A percentile compares a stretch with the other conserved stretches of the same genome.
phyloP scores from a whole-genome alignment of 2,797 vertebrate species.

The Ibycter americanus region DNA sequence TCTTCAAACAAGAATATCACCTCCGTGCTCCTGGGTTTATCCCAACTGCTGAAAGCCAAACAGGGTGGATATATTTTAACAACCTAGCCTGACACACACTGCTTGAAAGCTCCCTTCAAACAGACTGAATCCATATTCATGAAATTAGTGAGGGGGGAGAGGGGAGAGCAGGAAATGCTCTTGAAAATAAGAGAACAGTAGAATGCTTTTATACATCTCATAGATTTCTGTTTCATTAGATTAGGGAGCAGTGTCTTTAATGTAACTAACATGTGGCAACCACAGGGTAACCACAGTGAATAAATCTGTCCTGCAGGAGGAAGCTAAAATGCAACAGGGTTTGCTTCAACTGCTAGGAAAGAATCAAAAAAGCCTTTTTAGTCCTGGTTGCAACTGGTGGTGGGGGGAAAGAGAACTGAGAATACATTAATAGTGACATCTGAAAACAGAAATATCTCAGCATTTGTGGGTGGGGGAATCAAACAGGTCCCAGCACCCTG shows the following conservation, averaged over 20 bases:
- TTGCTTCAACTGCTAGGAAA: constrained; percentile 26
- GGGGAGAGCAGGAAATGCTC: neutral
- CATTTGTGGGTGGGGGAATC: neutral
- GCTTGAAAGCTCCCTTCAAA: neutral
- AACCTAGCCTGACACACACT: neutral
- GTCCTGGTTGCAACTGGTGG: neutral
- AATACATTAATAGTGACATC: constrained; percentile 30
- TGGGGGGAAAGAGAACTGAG: constrained; percentile 22
- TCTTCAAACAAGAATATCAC: neutral
- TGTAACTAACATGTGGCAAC: constrained; percentile 47
- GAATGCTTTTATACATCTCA: neutral
- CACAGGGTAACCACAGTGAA: constrained; percentile 52
- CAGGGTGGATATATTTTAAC: neutral
- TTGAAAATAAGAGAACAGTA: neutral
- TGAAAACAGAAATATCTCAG: constrained; percentile 41
- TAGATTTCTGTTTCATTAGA: constrained; percentile 46
- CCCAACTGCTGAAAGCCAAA: neutral
- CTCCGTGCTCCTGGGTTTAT: neutral
- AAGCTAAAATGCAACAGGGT: constrained; percentile 15
- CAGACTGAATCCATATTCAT: neutral
- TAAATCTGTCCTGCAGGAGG: constrained; percentile 56
- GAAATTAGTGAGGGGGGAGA: neutral
- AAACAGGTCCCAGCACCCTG: constrained; percentile 3
- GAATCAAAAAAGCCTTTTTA: neutral
- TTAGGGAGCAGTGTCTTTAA: constrained; percentile 28